Evolutionary conservation across 2,797 vertebrate genomes (phyloP), one percentile per base, ranked within the genome.

Genomic region (Simalia tracyae): DNA sequence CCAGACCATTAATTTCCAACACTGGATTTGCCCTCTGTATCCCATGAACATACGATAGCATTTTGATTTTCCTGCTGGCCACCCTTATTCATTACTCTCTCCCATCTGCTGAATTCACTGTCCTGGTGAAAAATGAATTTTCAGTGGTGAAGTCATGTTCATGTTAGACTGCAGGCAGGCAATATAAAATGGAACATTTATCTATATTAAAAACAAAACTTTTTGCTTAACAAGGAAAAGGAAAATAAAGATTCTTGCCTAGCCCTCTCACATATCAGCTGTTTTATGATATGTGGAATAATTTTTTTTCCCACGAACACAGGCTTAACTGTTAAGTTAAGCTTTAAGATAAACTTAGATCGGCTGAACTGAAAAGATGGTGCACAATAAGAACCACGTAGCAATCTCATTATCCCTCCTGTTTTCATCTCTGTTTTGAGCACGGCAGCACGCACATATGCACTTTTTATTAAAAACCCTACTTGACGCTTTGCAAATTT

Each of bases 381-480:
- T 46, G 24, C 61, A 24, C 42, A 14, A 0, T 0, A n/a, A 91
- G 76, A 81, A 59, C 57, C 54, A 57, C 15, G 8, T 64, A 84
- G 54, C 1, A 28, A 88, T 87, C 64, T 88, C 7, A 1, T 76
- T 93, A 1, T 81, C 24, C 1, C 36, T 92, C 84, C 86, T 46
- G 24, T 92, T 84, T 81, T 2, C 15, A 68, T 89, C 4, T 50
- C 86, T 64, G 2, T 0, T 14, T 26, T 54, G 0, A 50, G 0
- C 4, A 36, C 60, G 88, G 36, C 66, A 92, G 87, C 88, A 59
- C 89, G 15, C 66, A 0, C 24, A 86, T 87, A 85, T 90, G 61
- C 81, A 91, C 85, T 88, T 93, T 24, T 17, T 50, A 9, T 95
- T 92, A 93, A 91, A 94, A 94, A 26, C 88, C 91, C 68, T 84